Percentiles rank a stretch among this genome's conserved stretches.
phyloP scores from a whole-genome alignment of 2,888 invertebrate species.

The Papilio demoleus region DNA sequence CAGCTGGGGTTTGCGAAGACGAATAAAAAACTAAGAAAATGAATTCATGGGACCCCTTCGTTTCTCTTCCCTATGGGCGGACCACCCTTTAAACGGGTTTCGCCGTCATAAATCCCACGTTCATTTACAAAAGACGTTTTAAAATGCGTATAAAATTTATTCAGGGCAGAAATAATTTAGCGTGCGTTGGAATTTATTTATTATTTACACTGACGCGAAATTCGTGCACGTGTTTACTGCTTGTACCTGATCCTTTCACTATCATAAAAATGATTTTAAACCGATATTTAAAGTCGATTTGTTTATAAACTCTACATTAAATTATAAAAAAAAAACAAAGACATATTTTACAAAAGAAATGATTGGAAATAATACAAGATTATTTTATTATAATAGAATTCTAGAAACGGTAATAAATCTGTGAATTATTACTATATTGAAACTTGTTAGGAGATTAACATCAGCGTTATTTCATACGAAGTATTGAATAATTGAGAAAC shows the following conservation, averaged over 20 bases:
- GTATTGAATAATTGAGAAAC: too few relatives aligned
- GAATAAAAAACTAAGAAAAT: conserved; percentile 77
- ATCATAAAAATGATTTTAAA: not conserved
- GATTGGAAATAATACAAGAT: too few relatives aligned
- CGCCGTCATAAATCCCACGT: conserved; percentile 80
- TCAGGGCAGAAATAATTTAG: conserved; percentile 80
- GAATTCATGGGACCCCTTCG: conserved; percentile 66
- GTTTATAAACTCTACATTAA: not conserved
- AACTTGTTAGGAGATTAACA: too few relatives aligned
- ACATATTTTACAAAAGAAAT: too few relatives aligned
- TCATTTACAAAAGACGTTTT: conserved; percentile 79
- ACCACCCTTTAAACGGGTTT: conserved; percentile 81
- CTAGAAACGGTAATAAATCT: too few relatives aligned
- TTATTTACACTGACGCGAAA: conserved; percentile 63
- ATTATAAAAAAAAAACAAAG: too few relatives aligned
- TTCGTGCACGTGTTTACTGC: conserved; percentile 67
- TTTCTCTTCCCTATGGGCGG: conserved; percentile 61
- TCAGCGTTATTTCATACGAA: not conserved
- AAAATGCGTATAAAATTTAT: conserved; percentile 83
- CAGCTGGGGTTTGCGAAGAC: conserved; percentile 82
- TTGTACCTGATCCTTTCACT: conserved; percentile 7
- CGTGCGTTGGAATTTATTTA: conserved; percentile 68
- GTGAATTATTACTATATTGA: too few relatives aligned
- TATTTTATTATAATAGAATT: too few relatives aligned
- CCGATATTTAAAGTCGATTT: not conserved